Evolutionary conservation across 2,888 invertebrate species (phyloP).

Genomic region (Lasioglossum villosulum): DNA sequence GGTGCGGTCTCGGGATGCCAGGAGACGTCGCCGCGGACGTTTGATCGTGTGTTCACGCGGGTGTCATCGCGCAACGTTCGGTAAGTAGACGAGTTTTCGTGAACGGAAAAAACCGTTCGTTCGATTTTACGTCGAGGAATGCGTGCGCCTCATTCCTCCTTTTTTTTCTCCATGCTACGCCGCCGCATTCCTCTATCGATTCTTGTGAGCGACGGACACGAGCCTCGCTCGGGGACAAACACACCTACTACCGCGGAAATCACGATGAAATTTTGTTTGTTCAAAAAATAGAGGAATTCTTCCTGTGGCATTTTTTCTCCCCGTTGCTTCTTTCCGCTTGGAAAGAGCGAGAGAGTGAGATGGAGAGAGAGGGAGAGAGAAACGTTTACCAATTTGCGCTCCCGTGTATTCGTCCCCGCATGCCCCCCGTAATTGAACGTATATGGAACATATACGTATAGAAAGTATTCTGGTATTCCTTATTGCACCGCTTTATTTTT

Average conservation of each 20-base stretch:
- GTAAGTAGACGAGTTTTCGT: slow-evolving; percentile 62
- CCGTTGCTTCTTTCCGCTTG: not conserved
- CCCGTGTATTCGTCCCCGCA: slow-evolving; percentile 7
- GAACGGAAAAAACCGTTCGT: slow-evolving; percentile 52
- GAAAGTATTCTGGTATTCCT: not conserved
- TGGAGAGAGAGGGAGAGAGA: slow-evolving; percentile 15
- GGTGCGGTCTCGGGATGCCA: slow-evolving; percentile 58
- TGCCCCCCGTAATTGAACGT: slow-evolving; percentile 12
- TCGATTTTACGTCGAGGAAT: slow-evolving; percentile 72
- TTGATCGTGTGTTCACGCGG: slow-evolving; percentile 45
- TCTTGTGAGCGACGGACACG: slow-evolving; percentile 70
- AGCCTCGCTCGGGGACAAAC: slow-evolving; percentile 4
- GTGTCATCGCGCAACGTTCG: slow-evolving; percentile 64
- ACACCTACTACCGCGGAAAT: not conserved
- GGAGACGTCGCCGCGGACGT: slow-evolving; percentile 50
- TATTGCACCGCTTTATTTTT: not conserved
- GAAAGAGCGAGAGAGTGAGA: slow-evolving; percentile 17
- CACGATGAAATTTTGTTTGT: not conserved
- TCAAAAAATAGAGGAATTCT: not conserved
- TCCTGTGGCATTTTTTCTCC: not conserved
- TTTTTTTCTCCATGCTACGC: slow-evolving; percentile 79
- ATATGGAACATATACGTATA: slow-evolving; percentile 3
- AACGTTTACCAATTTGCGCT: slow-evolving; percentile 8
- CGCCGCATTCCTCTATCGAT: slow-evolving; percentile 84
- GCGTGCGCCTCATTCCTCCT: slow-evolving; percentile 65